Evolutionary conservation across 2,797 vertebrate species (phyloP).

Genomic region (Chiloscyllium punctatum): DNA sequence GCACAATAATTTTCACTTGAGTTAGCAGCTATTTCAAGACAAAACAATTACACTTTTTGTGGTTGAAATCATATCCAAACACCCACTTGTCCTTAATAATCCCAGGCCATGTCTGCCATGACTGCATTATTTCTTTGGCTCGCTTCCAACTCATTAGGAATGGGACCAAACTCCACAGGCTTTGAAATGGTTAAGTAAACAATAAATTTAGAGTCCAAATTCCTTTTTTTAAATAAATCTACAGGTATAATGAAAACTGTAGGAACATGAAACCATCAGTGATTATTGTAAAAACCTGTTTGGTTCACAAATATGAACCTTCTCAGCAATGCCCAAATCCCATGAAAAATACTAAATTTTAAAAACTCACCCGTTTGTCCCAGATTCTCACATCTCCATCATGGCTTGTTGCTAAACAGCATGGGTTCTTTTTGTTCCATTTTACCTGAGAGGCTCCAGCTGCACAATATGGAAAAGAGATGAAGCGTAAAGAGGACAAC

Average conservation of each 20-base stretch:
- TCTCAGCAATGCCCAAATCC: background rate
- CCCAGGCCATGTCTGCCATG: background rate
- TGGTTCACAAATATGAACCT: too few species aligned
- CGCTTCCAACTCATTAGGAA: background rate
- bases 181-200: background rate
- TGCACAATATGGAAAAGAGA: conserved; percentile 46
- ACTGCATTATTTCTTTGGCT: background rate
- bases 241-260: too few species aligned
- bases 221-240: background rate
- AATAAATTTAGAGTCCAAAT: too few species aligned
- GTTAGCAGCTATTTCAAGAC: background rate
- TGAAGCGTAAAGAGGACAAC: background rate
- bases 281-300: too few species aligned
- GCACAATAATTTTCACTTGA: background rate
- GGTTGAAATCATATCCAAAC: background rate
- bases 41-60: background rate
- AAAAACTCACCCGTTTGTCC: conserved; percentile 82
- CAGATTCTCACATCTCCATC: conserved; percentile 93
- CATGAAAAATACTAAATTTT: background rate
- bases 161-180: too few species aligned
- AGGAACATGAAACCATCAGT: too few species aligned
- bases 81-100: background rate
- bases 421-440: conserved; percentile 86
- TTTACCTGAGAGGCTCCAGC: conserved; percentile 96
- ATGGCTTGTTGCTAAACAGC: conserved; percentile 87